Evolutionary conservation across 2,113 vertebrate species (phyloP).

Genomic region (Ophiodon elongatus): DNA sequence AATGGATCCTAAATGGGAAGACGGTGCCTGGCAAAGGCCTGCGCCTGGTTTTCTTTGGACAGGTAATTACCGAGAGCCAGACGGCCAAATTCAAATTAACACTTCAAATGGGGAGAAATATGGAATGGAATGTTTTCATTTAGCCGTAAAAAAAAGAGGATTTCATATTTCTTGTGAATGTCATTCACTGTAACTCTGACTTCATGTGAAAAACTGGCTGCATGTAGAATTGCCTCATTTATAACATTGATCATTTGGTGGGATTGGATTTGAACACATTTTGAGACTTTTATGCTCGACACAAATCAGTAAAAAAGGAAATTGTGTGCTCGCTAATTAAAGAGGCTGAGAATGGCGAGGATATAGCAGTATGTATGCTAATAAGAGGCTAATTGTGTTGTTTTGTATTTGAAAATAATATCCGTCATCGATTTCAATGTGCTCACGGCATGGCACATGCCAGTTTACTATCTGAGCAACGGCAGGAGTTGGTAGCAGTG

Average conservation of each 20-base stretch:
- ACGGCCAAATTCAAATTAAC: slow-evolving; percentile 3
- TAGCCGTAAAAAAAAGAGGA: background rate
- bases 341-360: background rate
- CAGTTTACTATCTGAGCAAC: background rate
- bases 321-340: background rate
- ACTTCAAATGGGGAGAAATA: slow-evolving; percentile 37
- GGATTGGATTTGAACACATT: slow-evolving; percentile 2
- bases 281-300: background rate
- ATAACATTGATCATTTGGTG: background rate
- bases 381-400: background rate
- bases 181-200: background rate
- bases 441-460: background rate
- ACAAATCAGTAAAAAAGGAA: background rate
- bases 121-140: slow-evolving; percentile 13
- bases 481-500: background rate
- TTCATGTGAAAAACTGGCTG: background rate
- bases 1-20: slow-evolving; percentile 39
- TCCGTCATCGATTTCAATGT: background rate
- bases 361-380: background rate
- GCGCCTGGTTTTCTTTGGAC: slow-evolving; percentile 42
- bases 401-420: background rate
- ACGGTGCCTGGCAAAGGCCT: slow-evolving; percentile 1
- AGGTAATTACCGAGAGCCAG: slow-evolving; percentile 54
- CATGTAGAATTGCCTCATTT: background rate
- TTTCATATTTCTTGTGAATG: background rate